Evolutionary conservation across 2,888 invertebrate species (phyloP).

Genomic region (Sturmia bella): DNA sequence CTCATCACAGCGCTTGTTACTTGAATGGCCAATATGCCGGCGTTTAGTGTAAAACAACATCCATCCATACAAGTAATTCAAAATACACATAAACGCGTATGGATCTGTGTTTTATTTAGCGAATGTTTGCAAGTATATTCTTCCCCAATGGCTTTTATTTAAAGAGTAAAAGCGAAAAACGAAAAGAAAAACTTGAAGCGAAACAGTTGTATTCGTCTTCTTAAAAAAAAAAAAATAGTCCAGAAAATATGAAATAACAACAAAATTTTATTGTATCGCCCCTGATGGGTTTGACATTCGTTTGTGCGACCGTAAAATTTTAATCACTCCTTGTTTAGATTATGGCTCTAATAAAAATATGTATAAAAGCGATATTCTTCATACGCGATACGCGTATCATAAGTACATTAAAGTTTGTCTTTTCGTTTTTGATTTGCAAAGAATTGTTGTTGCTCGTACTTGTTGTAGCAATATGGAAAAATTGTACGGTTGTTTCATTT

Average conservation of each 20-base stretch:
- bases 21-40: slow-evolving; percentile 8
- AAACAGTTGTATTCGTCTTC: slow-evolving; percentile 34
- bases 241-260: not conserved
- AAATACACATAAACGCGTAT: slow-evolving; percentile 31
- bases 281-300: slow-evolving; percentile 70
- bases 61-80: not conserved
- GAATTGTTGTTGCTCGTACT: too few species aligned
- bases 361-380: slow-evolving; percentile 16
- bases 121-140: not conserved
- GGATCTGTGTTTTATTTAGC: slow-evolving; percentile 23
- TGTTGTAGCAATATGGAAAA: too few species aligned
- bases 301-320: slow-evolving; percentile 72
- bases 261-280: slow-evolving; percentile 50
- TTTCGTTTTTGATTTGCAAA: slow-evolving; percentile 24
- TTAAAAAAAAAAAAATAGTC: not conserved
- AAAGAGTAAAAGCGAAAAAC: slow-evolving; percentile 5
- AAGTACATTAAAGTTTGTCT: slow-evolving; percentile 28
- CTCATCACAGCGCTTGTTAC: slow-evolving; percentile 53
- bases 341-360: slow-evolving; percentile 43
- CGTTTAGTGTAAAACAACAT: not conserved
- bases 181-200: slow-evolving; percentile 13
- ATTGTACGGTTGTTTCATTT: slow-evolving; percentile 16
- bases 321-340: slow-evolving; percentile 71
- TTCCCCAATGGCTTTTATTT: slow-evolving; percentile 36
- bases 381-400: slow-evolving; percentile 32